These are phyloP conservation scores for Mallotus villosus DNA, from an alignment of 2,797 vertebrate species.

Conservation along the genomic window DNA sequence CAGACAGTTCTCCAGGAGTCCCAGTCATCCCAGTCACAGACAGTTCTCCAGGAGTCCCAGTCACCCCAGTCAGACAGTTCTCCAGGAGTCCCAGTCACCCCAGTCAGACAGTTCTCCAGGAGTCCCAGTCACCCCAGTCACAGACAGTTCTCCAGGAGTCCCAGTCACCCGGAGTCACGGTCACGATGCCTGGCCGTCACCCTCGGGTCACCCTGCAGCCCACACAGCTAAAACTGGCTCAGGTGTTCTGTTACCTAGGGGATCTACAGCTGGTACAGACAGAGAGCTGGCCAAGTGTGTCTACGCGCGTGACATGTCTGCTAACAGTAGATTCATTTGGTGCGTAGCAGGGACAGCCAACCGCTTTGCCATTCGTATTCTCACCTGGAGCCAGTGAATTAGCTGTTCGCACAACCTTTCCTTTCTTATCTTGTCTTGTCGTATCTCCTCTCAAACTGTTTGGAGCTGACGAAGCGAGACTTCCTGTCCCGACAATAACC, in stretches of 20 bases:
- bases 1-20: too few species aligned
- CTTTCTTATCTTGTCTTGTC: neutral
- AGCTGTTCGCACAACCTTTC: neutral
- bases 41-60: too few species aligned
- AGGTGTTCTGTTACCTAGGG: conserved; percentile 14
- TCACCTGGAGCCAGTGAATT: neutral
- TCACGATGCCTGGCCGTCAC: neutral
- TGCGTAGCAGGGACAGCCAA: neutral
- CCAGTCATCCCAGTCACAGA: too few species aligned
- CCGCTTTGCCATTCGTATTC: neutral
- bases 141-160: neutral
- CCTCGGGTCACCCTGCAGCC: neutral
- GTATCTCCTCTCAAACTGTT: conserved; percentile 3
- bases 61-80: too few species aligned
- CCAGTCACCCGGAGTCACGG: too few species aligned
- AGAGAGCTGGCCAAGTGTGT: neutral
- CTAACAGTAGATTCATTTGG: too few species aligned
- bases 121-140: too few species aligned
- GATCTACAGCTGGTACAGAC: conserved; percentile 3
- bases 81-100: neutral
- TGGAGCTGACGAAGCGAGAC: neutral
- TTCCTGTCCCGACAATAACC: neutral
- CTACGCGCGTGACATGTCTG: neutral
- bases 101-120: too few species aligned
- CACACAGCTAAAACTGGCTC: conserved; percentile 12